Conservation (phyloP, 2,797 vertebrate species). For the Amblyraja radiata region DNA sequence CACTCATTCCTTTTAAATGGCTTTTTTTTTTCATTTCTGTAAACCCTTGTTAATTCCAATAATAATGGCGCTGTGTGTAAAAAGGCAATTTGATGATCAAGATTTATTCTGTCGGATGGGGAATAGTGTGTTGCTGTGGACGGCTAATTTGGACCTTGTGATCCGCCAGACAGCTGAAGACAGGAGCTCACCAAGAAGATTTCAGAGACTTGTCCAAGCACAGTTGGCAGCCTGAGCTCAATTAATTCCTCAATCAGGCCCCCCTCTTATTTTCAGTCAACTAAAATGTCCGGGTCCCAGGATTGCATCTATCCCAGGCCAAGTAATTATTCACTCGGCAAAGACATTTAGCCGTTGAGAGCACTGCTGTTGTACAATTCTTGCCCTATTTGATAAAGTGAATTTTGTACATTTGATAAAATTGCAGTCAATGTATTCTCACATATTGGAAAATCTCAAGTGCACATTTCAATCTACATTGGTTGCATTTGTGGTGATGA, state of each 20-base stretch:
- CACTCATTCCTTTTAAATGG: no score
- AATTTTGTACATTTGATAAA: background rate
- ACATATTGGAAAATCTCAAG: background rate
- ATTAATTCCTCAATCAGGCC: no score
- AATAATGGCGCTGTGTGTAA: background rate
- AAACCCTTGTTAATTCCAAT: background rate
- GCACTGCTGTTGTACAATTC: background rate
- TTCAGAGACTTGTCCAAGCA: no score
- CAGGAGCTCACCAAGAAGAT: no score
- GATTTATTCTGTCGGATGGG: background rate
- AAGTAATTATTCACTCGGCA: background rate
- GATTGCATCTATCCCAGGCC: background rate
- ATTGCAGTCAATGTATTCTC: background rate
- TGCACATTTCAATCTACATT: background rate
- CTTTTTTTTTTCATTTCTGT: background rate
- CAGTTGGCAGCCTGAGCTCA: no score
- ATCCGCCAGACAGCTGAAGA: background rate
- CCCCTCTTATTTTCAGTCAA: background rate
- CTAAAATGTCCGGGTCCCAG: background rate
- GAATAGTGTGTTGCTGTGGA: background rate
- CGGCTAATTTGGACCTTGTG: background rate
- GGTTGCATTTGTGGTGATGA: background rate
- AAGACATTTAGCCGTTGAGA: background rate
- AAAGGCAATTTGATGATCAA: background rate
- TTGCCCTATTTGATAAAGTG: background rate